Conservation (phyloP, 1,140 invertebrate genomes). For the Tetranychus urticae region DNA sequence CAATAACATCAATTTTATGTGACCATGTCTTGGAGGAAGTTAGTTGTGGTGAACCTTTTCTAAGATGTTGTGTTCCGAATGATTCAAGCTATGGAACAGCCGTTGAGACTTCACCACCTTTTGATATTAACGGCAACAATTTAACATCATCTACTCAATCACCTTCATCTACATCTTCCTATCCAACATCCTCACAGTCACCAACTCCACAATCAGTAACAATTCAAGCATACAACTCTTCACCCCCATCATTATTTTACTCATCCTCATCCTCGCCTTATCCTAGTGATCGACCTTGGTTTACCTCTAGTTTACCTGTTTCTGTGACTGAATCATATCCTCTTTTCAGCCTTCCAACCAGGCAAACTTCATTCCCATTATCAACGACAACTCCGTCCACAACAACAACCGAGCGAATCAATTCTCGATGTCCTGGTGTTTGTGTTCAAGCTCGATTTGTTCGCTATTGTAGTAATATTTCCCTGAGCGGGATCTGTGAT, state of each 20-base stretch:
- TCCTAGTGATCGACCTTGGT: background rate
- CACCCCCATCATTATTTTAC: background rate
- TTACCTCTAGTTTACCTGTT: background rate
- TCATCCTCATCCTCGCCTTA: background rate
- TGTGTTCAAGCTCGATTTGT: conserved; percentile 9
- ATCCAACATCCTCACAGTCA: background rate
- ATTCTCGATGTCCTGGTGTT: conserved; percentile 10
- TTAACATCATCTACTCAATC: background rate
- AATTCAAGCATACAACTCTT: conserved; percentile 21
- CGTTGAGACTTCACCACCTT: conserved; percentile 13
- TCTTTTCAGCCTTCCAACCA: background rate
- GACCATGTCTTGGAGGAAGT: conserved; percentile 14
- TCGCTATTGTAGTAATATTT: conserved; percentile 7
- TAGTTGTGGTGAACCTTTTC: conserved; percentile 10
- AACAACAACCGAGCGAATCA: background rate
- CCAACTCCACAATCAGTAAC: background rate
- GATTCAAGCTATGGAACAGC: conserved; percentile 11
- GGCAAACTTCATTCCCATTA: background rate
- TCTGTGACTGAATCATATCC: background rate
- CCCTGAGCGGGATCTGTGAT: conserved; percentile 4
- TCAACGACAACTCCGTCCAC: background rate
- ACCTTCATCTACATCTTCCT: background rate
- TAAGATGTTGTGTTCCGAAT: conserved; percentile 14
- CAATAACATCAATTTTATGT: conserved; percentile 15
- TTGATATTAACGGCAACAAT: background rate